Conservation (phyloP, 2,797 vertebrate species). For the Lutjanus campechanus region DNA sequence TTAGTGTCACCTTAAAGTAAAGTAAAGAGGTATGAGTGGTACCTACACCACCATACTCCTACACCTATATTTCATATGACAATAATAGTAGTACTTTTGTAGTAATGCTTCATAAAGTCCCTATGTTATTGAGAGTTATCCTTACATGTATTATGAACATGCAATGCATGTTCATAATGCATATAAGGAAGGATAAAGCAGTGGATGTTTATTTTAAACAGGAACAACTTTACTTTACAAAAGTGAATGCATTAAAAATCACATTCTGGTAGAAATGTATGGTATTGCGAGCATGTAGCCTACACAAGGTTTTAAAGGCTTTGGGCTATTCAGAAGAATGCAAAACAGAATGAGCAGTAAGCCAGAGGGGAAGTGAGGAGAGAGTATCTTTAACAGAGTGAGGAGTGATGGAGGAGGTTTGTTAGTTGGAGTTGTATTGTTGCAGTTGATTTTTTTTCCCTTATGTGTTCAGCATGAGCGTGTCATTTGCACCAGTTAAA, state of each 20-base stretch:
- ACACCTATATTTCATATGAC: slow-evolving; percentile 1
- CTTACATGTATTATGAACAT: slow-evolving; percentile 20
- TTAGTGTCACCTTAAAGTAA: slow-evolving; percentile 13
- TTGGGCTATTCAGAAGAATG: neutral
- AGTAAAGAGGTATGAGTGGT: neutral
- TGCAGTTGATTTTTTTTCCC: neutral
- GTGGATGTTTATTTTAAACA: neutral
- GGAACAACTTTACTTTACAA: no score
- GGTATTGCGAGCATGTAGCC: no score
- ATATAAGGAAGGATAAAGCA: no score
- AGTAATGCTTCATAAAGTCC: slow-evolving; percentile 12
- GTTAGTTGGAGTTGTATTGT: neutral
- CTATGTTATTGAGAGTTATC: neutral
- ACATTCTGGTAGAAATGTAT: no score
- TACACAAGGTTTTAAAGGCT: neutral
- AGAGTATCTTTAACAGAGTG: neutral
- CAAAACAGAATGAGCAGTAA: neutral
- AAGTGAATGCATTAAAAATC: no score
- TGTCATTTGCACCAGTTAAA: neutral
- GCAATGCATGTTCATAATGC: neutral
- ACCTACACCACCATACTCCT: neutral
- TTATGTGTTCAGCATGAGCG: neutral
- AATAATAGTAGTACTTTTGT: slow-evolving; percentile 4
- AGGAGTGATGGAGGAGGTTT: neutral
- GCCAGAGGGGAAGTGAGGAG: neutral